A percentile compares a stretch with the other conserved stretches of the same genome.
phyloP scores from a whole-genome alignment of 2,888 invertebrate species.

The Tuberolachnus salignus region DNA sequence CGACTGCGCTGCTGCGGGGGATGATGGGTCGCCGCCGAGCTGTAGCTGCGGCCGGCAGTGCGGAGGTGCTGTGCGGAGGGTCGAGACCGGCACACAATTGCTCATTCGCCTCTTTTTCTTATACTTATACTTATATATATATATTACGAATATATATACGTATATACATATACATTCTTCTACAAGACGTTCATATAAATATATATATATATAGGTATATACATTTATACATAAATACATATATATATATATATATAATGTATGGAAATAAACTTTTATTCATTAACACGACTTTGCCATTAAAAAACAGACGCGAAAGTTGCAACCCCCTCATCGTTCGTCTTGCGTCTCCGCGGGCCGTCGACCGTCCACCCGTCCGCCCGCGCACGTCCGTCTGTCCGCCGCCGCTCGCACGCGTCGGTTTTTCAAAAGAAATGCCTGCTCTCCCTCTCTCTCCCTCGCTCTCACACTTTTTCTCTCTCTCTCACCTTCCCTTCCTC shows the following conservation, averaged over 20 bases:
- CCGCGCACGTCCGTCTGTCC: too few relatives aligned
- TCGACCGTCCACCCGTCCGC: too few relatives aligned
- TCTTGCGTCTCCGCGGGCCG: neutral
- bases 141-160: neutral
- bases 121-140: neutral
- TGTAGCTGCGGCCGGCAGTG: neutral
- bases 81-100: constrained; percentile 36
- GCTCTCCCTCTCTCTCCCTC: too few relatives aligned
- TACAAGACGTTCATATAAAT: neutral
- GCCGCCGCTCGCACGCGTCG: constrained; percentile 1
- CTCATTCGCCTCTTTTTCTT: constrained; percentile 53
- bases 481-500: too few relatives aligned
- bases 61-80: too few relatives aligned
- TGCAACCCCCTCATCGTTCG: constrained; percentile 12
- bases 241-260: constrained; percentile 38
- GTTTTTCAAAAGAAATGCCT: constrained; percentile 52
- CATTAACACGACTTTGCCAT: constrained; percentile 60
- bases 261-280: constrained; percentile 59
- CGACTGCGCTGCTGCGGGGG: neutral
- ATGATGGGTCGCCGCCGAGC: too few relatives aligned
- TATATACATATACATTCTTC: neutral
- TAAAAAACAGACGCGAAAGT: constrained; percentile 58
- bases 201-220: constrained; percentile 2
- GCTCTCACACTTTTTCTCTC: too few relatives aligned
- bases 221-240: constrained; percentile 11